Conservation (phyloP, 2,113 vertebrate genomes). For the Etheostoma spectabile region DNA sequence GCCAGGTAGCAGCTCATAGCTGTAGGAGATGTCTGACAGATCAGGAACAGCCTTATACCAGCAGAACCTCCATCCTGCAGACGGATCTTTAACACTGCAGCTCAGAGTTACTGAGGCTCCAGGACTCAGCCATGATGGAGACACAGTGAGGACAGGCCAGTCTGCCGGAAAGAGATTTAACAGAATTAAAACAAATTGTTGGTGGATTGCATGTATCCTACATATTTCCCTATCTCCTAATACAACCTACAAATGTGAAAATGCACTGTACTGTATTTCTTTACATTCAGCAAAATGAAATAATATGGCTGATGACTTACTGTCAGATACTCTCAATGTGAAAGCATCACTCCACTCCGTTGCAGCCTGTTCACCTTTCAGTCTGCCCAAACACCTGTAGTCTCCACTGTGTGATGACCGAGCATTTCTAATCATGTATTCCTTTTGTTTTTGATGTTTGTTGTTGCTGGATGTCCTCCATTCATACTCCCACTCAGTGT, state of each 20-base stretch:
- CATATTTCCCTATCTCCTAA: neutral
- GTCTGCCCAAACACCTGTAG: neutral
- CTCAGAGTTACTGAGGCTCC: constrained; percentile 67
- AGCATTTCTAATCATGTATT: neutral
- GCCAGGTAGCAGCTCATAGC: constrained; percentile 39
- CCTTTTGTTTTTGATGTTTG: neutral
- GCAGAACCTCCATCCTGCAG: constrained; percentile 53
- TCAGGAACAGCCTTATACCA: constrained; percentile 48
- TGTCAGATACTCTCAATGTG: neutral
- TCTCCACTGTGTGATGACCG: neutral
- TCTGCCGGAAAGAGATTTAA: constrained; percentile 13
- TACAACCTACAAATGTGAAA: neutral
- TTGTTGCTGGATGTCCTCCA: neutral
- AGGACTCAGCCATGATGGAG: constrained; percentile 51
- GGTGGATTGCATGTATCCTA: neutral
- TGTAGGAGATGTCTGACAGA: neutral
- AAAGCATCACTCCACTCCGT: neutral
- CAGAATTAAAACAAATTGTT: neutral
- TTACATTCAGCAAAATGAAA: neutral
- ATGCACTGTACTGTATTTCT: neutral
- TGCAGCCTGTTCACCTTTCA: neutral
- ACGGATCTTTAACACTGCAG: constrained; percentile 30
- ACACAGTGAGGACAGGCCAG: constrained; percentile 41
- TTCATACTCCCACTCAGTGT: neutral
- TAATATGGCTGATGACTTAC: neutral